Evolutionary conservation across 2,113 vertebrate genomes (phyloP), one percentile per base, ranked within the genome.

Genomic region (Prunella fulvescens): DNA sequence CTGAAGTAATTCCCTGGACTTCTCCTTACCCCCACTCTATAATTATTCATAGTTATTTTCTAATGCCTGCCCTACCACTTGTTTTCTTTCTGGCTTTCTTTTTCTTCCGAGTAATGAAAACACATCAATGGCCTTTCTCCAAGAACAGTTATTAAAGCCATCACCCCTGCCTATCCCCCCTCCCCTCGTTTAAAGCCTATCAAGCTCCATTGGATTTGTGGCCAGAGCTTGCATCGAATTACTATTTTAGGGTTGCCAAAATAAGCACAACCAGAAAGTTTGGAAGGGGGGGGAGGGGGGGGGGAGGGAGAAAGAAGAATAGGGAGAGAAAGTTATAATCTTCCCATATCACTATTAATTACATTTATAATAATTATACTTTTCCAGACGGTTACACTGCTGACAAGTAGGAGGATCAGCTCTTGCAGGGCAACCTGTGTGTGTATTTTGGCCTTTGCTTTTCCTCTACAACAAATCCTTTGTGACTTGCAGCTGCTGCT

Each of bases 321-420:
- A 88, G 93, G 83, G 39, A 85, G 77, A 90, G 88, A 95, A 95
- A 71, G 86, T 94, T 97, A 95, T 94, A 91, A 96, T 97, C 95
- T 96, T 87, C 73, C 95, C 96, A 94, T 87, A 96, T 97, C 95
- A 90, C 92, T 83, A 96, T 96, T 95, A 97, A 97, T 96, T 96
- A 91, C 72, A 88, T 93, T 84, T 95, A 81, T 45, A 65, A 96
- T 94, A 95, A 96, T 81, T 95, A 85, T 69, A 74, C 71, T 70
- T 86, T 89, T 92, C 76, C 28, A n/a, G 86, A 61, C 1, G 3
- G 76, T 91, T 95, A 88, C 85, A 60, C 78, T 88, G 61, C 71
- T 62, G 85, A 85, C 71, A 95, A 92, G 82, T 42, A 51, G 92
- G 74, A 90, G 79, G 74, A 79, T 93, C 74, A 44, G 33, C 50